Conservation (phyloP, 2,888 invertebrate species). For the Nesidiocoris tenuis region DNA sequence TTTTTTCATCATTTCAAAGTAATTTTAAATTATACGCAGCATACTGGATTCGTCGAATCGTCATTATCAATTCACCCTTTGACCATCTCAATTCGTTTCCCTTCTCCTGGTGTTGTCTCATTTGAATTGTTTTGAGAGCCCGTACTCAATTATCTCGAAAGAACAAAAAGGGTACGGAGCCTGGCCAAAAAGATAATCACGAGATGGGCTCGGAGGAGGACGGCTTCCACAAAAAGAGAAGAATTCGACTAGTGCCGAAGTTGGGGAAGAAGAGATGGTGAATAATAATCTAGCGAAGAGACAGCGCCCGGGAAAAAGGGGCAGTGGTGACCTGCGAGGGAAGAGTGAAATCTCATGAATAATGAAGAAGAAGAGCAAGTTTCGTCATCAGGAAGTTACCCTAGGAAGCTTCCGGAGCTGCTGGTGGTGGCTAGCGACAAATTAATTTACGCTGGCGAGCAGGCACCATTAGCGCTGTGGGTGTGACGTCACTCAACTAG, state of each 20-base stretch:
- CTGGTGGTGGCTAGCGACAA: conserved; percentile 25
- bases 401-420: background rate
- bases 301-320: background rate
- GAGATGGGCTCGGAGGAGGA: background rate
- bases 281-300: conserved; percentile 21
- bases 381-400: conserved; percentile 29
- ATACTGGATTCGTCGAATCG: background rate
- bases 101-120: background rate
- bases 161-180: background rate
- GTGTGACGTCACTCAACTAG: background rate
- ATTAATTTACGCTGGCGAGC: conserved; percentile 36
- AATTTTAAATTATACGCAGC: too few relatives aligned
- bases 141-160: background rate
- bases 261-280: background rate
- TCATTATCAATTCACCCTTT: background rate
- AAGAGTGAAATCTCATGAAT: conserved; percentile 31
- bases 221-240: background rate
- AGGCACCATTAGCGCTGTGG: conserved; percentile 20
- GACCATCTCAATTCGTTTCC: background rate
- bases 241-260: background rate
- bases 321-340: conserved; percentile 4
- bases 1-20: too few relatives aligned
- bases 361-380: conserved; percentile 39
- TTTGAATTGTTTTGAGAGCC: background rate
- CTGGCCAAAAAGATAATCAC: background rate